Base-by-base conservation (phyloP, 1,140 invertebrate genomes). In the Ptiloglossa arizonensis region DNA sequence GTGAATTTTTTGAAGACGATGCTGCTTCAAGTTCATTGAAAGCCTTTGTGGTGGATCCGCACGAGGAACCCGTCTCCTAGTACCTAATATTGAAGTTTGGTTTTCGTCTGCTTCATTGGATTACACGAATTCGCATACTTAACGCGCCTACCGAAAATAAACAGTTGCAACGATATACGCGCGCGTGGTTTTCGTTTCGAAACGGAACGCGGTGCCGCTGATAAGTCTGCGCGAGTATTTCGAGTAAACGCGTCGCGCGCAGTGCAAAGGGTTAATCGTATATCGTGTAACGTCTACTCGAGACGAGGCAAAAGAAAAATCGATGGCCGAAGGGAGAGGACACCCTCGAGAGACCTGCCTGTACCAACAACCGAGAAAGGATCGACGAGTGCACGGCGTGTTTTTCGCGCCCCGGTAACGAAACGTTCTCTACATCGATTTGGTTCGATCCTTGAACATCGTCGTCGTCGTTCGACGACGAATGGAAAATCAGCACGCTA, bases 1-100 rank as follows among this genome's bases (percentile, higher is more conserved):
- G 35, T 13, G 38, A 60, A 72, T 50, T 62, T 38, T 63, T 50
- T 15, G 8, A 35, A 63, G 22, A 19, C 41, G 15, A 38, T 63
- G n/a, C n/a, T 62, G 41, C 56, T 35, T 62, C 29, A 24, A n/a
- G 29, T 46, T 71, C 41, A 48, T 71, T 4, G 38, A 71, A n/a
- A 62, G 9, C 5, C 41, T 19, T 71, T 62, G 13, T 24, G 15
- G n/a, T 35, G 15, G 29, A 48, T 48, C 19, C 41, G 15, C 15
- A 35, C n/a, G 15, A 17, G 5, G 11, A 24, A 19, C 8, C 19
- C 3, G 22, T 54, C 32, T 68, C 32, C 32, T 38, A 60, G n/a
- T 35, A 60, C 59, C 59, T 60, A 41, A 60, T 38, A 35, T 41
- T 41, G 32, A 60, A 60, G 22, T 13, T 17, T 63, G 6, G n/a